These are phyloP conservation scores for Brassicogethes aeneus DNA, from an alignment of 2,888 invertebrate genomes.

Conservation along the genomic window DNA sequence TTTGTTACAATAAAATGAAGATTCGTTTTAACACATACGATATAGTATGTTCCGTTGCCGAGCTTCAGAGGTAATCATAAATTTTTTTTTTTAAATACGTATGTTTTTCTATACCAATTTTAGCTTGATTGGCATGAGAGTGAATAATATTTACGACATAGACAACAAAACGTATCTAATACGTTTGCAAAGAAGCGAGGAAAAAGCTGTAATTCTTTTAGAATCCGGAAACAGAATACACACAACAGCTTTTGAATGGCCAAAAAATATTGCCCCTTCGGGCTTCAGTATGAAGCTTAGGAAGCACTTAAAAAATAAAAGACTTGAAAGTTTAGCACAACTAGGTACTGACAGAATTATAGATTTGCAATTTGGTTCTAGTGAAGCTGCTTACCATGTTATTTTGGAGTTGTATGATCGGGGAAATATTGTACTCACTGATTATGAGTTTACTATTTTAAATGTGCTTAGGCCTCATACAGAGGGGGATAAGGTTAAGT, in stretches of 20 bases:
- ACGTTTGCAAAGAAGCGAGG: constrained; percentile 72
- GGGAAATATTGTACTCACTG: constrained; percentile 93
- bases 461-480: constrained; percentile 88
- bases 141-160: constrained; percentile 95
- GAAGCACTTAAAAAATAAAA: constrained; percentile 93
- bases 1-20: constrained; percentile 61
- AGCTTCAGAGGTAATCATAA: constrained; percentile 70
- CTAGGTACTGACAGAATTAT: constrained; percentile 90
- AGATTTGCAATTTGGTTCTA: constrained; percentile 89
- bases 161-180: constrained; percentile 95
- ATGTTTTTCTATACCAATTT: constrained; percentile 18
- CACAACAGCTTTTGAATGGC: constrained; percentile 95
- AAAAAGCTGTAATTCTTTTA: constrained; percentile 78
- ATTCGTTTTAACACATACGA: constrained; percentile 88
- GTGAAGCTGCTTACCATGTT: constrained; percentile 90
- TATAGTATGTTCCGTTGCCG: constrained; percentile 79
- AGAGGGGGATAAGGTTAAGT: constrained; percentile 83
- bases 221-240: constrained; percentile 95
- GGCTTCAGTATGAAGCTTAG: constrained; percentile 98
- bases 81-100: constrained; percentile 2
- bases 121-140: constrained; percentile 83
- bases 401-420: constrained; percentile 92
- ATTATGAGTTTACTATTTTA: constrained; percentile 80
- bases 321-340: constrained; percentile 78
- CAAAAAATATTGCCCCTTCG: constrained; percentile 90